These are phyloP conservation scores for Lepetodrilus schrolli DNA, from an alignment of 2,888 invertebrate genomes.

Conservation along the genomic window DNA sequence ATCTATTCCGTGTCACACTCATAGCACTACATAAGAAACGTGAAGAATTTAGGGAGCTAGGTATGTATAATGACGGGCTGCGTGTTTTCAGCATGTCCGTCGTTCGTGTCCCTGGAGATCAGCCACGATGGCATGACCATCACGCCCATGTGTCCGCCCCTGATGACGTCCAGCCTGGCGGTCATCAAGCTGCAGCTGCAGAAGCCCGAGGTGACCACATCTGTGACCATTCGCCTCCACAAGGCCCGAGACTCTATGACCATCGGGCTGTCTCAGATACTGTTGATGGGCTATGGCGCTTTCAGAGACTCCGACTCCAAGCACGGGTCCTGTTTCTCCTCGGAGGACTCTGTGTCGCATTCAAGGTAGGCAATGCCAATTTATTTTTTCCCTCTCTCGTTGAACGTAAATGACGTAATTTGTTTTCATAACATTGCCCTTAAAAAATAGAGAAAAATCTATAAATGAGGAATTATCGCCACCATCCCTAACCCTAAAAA, in stretches of 20 bases:
- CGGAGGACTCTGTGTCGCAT: conserved; percentile 54
- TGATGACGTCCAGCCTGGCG: conserved; percentile 87
- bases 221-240: conserved; percentile 85
- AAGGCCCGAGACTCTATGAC: conserved; percentile 92
- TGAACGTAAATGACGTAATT: no score
- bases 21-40: no score
- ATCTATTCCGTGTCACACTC: no score
- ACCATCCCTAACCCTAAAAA: no score
- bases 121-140: conserved; percentile 86
- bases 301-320: conserved; percentile 78
- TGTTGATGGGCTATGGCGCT: conserved; percentile 88
- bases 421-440: no score
- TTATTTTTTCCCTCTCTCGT: no score
- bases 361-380: conserved; percentile 5
- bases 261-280: conserved; percentile 90
- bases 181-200: conserved; percentile 88
- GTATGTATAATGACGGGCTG: no score
- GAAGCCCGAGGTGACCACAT: conserved; percentile 89
- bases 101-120: conserved; percentile 88
- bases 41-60: no score
- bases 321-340: conserved; percentile 57
- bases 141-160: conserved; percentile 88
- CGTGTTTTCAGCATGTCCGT: conserved; percentile 83
- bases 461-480: no score
- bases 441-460: no score